Percentiles rank a stretch among this genome's conserved stretches.
phyloP scores from a whole-genome alignment of 1,140 invertebrate genomes.

The Solen grandis region DNA sequence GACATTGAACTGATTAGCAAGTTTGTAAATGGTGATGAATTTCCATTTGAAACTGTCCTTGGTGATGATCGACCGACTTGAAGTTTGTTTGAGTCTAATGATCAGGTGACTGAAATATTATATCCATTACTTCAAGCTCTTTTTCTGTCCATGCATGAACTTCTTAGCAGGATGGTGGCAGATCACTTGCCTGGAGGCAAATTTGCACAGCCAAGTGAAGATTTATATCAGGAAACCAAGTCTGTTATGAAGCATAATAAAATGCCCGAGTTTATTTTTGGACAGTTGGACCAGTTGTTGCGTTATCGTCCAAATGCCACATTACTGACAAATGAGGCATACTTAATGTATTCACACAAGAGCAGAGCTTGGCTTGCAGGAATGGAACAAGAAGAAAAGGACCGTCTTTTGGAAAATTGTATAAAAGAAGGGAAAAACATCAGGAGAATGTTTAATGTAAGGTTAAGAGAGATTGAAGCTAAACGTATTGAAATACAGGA shows the following conservation, averaged over 20 bases:
- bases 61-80: neutral
- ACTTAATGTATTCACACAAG: slow-evolving; percentile 22
- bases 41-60: neutral
- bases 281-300: slow-evolving; percentile 2
- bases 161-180: neutral
- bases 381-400: slow-evolving; percentile 3
- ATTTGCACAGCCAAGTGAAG: neutral
- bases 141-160: neutral
- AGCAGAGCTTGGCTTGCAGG: neutral
- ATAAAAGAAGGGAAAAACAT: slow-evolving; percentile 15
- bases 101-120: neutral
- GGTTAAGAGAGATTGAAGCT: neutral
- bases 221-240: neutral
- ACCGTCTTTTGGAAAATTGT: neutral
- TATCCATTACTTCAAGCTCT: neutral
- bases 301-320: slow-evolving; percentile 4
- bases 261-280: slow-evolving; percentile 13
- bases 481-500: slow-evolving; percentile 2
- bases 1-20: neutral
- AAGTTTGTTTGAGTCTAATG: neutral
- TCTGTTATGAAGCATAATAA: slow-evolving; percentile 32
- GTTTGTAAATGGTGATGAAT: slow-evolving; percentile 11
- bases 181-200: neutral
- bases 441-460: neutral
- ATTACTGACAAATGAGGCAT: too few species aligned